Evolutionary conservation across 1,140 invertebrate species (phyloP).

Genomic region (Steinernema feltiae): DNA sequence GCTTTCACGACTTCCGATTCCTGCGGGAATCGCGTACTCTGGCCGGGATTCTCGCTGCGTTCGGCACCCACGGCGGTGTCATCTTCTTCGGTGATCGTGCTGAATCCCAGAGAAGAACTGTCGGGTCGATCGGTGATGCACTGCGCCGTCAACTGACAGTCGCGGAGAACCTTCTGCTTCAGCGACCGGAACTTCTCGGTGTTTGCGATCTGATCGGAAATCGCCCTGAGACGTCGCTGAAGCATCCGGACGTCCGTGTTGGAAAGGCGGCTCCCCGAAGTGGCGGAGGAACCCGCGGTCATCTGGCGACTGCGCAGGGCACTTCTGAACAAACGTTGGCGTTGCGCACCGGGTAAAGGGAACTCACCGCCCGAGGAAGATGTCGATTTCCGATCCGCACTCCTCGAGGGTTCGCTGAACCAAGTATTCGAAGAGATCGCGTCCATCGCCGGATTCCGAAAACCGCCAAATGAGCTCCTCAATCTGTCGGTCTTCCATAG

Average conservation of each 20-base stretch:
- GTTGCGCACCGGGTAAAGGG: not conserved
- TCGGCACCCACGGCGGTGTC: not conserved
- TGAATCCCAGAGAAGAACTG: slow-evolving; percentile 4
- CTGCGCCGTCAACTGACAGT: not conserved
- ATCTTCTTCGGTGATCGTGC: not conserved
- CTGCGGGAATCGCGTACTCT: not conserved
- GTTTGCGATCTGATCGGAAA: not conserved
- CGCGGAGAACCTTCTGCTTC: not conserved
- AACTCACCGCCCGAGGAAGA: not conserved
- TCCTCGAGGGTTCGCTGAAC: not conserved
- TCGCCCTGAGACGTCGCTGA: not conserved
- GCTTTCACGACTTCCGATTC: not conserved
- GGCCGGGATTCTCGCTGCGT: not conserved
- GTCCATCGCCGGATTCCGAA: not conserved
- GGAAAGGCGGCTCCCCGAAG: not conserved
- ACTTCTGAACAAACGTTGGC: not conserved
- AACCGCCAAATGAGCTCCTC: not conserved
- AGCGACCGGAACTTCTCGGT: not conserved
- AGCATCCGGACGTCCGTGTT: slow-evolving; percentile 3
- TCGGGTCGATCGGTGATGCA: not conserved
- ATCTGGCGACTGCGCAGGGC: not conserved
- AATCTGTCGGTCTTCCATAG: not conserved
- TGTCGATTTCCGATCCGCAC: not conserved
- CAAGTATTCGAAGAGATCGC: slow-evolving; percentile 1
- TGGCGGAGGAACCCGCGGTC: not conserved